Evolutionary conservation across 1,140 invertebrate genomes (phyloP), one percentile per base, ranked within the genome.

Genomic region (Drosophila takahashii): DNA sequence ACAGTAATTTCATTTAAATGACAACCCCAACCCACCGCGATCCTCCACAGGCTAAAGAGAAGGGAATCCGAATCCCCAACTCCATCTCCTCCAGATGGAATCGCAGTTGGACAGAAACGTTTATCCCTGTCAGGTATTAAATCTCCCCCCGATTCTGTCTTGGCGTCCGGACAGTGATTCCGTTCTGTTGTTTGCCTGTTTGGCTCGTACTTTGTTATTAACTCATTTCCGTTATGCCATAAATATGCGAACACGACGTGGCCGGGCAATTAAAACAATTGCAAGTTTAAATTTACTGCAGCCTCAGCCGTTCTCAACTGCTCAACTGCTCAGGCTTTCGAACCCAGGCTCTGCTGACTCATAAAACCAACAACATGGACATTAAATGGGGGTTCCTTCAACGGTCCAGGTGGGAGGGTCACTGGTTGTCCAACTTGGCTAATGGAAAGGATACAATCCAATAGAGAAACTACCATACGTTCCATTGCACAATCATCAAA

Each of bases 1-100:
- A 87, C 81, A 87, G 81, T 86, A 86, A 87, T 87, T 87, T 87
- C 83, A 87, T 87, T 86, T 83, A 83, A 86, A 86, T 86, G 81
- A 86, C 83, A 87, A 83, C 65, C 29, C 47, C 77, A 57, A 0
- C 3, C 47, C 64, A 50, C 70, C 60, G 57, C 47, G 41, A n/a
- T n/a, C 29, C 45, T 32, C 29, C 8, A 1, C 22, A 34, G 7
- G 6, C 18, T 32, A 48, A 26, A 47, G 18, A 36, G 34, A 6
- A 16, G 6, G 45, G 22, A 39, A n/a, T 39, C 66, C 36, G 64
- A 52, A 8, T 15, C 42, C 5, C 26, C 26, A 27, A 2, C 26
- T 27, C 29, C 29, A 6, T 4, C 29, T n/a, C 29, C 7, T 8
- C 6, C 29, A 32, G 29, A 32, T 32, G 42, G 67, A 52, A 52